Evolutionary conservation across 2,113 vertebrate genomes (phyloP).

Genomic region (Calonectris borealis): DNA sequence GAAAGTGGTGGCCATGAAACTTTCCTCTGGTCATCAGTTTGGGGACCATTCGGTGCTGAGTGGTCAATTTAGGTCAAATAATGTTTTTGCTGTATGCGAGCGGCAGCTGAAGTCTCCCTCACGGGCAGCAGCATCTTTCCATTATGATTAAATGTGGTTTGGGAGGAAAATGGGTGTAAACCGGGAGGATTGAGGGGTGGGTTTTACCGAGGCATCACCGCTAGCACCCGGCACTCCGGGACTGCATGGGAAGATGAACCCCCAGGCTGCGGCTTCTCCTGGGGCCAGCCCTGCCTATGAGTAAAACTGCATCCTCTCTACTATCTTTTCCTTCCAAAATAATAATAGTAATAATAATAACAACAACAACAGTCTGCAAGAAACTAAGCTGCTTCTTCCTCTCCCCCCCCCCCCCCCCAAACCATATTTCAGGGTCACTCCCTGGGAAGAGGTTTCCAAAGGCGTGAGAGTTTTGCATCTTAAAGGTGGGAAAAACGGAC

Average conservation of each 20-base stretch:
- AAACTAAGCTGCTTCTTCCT: neutral
- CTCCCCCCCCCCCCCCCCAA: too few species aligned
- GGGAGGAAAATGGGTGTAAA: neutral
- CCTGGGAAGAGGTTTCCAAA: neutral
- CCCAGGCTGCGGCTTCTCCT: rapidly evolving
- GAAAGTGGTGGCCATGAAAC: rapidly evolving
- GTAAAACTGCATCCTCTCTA: neutral
- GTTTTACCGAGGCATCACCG: neutral
- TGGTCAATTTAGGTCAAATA: neutral
- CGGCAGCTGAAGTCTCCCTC: neutral
- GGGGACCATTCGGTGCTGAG: neutral
- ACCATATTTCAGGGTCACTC: neutral
- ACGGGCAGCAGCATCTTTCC: neutral
- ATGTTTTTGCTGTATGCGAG: neutral
- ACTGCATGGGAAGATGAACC: neutral
- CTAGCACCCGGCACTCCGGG: neutral
- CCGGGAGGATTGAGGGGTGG: neutral
- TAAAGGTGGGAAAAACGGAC: rapidly evolving
- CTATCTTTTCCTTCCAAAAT: neutral
- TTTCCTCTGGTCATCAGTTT: neutral
- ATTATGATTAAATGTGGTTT: neutral
- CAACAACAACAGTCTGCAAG: neutral
- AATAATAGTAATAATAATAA: neutral
- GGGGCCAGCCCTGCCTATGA: neutral
- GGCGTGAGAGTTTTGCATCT: neutral